phyloP scores from a whole-genome alignment of 2,797 vertebrate species.

The Tamandua tetradactyla region DNA sequence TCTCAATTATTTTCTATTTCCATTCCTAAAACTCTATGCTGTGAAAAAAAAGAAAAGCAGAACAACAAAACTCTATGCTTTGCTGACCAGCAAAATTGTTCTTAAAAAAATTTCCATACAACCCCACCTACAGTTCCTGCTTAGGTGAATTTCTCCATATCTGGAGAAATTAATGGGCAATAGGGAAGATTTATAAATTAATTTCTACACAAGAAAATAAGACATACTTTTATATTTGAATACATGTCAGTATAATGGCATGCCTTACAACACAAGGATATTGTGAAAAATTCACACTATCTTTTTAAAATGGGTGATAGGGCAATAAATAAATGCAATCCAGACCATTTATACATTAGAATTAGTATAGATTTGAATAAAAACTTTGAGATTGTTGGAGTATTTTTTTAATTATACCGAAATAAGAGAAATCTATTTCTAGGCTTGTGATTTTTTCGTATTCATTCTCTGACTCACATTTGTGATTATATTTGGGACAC shows the following conservation, averaged over 20 bases:
- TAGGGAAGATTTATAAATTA: background rate
- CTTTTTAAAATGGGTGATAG: background rate
- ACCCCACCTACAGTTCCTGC: background rate
- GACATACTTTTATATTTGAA: constrained; percentile 10
- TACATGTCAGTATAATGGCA: background rate
- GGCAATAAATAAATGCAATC: background rate
- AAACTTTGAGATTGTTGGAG: constrained; percentile 23
- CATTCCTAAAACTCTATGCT: background rate
- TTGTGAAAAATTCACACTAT: background rate
- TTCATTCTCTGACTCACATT: constrained; percentile 45
- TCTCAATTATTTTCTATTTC: background rate
- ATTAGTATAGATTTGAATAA: constrained; percentile 15
- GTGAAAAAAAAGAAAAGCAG: too few species aligned
- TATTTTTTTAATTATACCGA: background rate
- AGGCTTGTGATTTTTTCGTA: constrained; percentile 41
- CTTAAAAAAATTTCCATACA: background rate
- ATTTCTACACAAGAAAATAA: background rate
- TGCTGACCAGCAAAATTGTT: background rate
- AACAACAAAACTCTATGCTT: background rate
- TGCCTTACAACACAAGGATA: background rate
- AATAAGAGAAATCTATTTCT: constrained; percentile 48
- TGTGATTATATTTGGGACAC: constrained; percentile 29
- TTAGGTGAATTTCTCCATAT: too few species aligned
- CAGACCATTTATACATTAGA: background rate
- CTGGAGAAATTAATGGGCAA: too few species aligned